Percentiles rank a stretch among this genome's conserved stretches.
Evolutionary conservation across 1,140 invertebrate species (phyloP).

Genomic region (Chrysoperla carnea): DNA sequence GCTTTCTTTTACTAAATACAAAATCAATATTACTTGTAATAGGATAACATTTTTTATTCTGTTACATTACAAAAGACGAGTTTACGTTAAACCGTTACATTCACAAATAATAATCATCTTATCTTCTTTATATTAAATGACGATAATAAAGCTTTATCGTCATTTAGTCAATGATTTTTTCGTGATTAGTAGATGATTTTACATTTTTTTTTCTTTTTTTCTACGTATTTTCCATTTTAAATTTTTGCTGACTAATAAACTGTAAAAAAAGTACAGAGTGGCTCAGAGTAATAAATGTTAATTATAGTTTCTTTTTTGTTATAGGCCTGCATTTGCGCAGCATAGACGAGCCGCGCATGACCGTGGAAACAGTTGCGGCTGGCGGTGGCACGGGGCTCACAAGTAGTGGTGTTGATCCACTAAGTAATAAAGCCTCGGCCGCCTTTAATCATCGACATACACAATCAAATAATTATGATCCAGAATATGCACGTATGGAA

Average conservation of each 20-base stretch:
- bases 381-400: conserved; percentile 29
- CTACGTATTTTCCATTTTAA: not conserved
- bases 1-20: no score
- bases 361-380: conserved; percentile 35
- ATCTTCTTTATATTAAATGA: no score
- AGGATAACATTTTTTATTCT: no score
- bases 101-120: no score
- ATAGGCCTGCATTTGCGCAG: conserved; percentile 62
- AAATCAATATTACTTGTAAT: no score
- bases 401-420: not conserved
- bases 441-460: conserved; percentile 18
- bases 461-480: conserved; percentile 47
- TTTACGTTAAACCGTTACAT: no score
- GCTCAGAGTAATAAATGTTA: not conserved
- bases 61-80: no score
- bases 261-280: not conserved
- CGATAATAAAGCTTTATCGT: no score
- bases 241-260: not conserved
- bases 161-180: no score
- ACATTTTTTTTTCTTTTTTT: not conserved
- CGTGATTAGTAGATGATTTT: no score
- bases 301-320: conserved; percentile 19
- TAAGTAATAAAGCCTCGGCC: not conserved
- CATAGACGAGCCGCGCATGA: conserved; percentile 58
- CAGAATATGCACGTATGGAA: conserved; percentile 71